Conservation (phyloP, 2,113 vertebrate species). For the Sula dactylatra region DNA sequence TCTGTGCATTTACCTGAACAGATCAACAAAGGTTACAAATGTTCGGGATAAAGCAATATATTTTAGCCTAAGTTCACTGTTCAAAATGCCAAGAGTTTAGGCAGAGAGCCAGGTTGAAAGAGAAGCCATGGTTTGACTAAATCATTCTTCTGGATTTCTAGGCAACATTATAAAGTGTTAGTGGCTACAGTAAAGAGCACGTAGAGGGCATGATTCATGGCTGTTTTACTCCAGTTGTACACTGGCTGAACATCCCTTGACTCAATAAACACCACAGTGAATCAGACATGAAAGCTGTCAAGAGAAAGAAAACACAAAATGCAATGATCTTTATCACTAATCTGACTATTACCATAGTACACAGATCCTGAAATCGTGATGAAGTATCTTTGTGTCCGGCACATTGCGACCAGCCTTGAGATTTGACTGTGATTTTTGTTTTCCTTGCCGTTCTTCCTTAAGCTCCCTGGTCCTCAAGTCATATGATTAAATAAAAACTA, state of each 20-base stretch:
- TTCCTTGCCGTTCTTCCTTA: not conserved
- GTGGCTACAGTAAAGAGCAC: constrained; percentile 5
- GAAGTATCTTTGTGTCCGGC: not conserved
- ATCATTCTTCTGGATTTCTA: constrained; percentile 36
- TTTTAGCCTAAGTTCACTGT: constrained; percentile 12
- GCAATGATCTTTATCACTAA: not conserved
- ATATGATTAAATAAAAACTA: not conserved
- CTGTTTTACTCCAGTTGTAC: not conserved
- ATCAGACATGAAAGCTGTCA: not conserved
- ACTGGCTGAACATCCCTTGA: not conserved
- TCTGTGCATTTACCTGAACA: constrained; percentile 50
- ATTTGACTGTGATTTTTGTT: not conserved
- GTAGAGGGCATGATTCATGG: constrained; percentile 1
- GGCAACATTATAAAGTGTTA: constrained; percentile 29
- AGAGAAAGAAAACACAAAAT: not conserved
- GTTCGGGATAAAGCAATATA: constrained; percentile 45
- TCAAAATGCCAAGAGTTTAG: constrained; percentile 58
- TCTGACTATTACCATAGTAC: not conserved
- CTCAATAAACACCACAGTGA: constrained; percentile 1
- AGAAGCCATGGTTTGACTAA: constrained; percentile 20
- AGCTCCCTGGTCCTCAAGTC: not conserved
- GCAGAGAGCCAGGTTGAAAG: constrained; percentile 46
- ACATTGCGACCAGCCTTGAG: not conserved
- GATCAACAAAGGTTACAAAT: constrained; percentile 66
- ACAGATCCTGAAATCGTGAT: accelerated